A percentile compares a stretch with the other conserved stretches of the same genome.
phyloP scores from a whole-genome alignment of 2,888 invertebrate genomes.

The Chrysolina haemoptera region DNA sequence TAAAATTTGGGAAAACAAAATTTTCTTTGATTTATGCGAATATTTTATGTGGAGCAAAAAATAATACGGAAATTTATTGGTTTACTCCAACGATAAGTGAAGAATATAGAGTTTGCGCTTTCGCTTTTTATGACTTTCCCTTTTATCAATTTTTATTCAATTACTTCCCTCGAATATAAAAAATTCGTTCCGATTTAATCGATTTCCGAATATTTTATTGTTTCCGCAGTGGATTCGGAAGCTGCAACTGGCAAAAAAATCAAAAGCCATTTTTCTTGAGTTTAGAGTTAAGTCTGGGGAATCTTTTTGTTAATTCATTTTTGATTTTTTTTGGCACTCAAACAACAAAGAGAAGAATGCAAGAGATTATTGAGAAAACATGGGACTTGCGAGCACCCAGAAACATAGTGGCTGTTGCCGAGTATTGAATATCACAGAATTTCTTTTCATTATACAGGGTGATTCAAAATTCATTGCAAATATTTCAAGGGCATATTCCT shows the following conservation, averaged over 20 bases:
- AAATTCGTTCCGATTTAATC: slow-evolving; percentile 43
- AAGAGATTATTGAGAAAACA: too few species aligned
- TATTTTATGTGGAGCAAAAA: slow-evolving; percentile 62
- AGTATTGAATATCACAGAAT: too few species aligned
- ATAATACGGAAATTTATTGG: slow-evolving; percentile 58
- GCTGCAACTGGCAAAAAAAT: not conserved
- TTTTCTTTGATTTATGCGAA: slow-evolving; percentile 62
- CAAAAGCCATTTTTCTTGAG: not conserved
- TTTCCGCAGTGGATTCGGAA: slow-evolving; percentile 39
- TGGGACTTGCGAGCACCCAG: too few species aligned
- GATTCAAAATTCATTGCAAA: too few species aligned
- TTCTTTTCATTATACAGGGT: too few species aligned
- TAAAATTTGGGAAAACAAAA: slow-evolving; percentile 65
- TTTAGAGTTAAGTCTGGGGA: not conserved
- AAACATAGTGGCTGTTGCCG: too few species aligned
- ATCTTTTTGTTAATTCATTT: not conserved
- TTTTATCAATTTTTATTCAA: slow-evolving; percentile 50
- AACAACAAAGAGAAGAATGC: too few species aligned
- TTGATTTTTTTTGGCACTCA: too few species aligned
- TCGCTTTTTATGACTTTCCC: slow-evolving; percentile 45
- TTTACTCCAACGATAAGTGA: slow-evolving; percentile 53
- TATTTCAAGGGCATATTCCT: too few species aligned
- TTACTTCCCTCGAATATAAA: slow-evolving; percentile 41
- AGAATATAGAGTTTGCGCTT: slow-evolving; percentile 40
- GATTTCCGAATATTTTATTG: slow-evolving; percentile 49